Conservation (phyloP, 2,888 invertebrate species). For the Teinopalpus imperialis region DNA sequence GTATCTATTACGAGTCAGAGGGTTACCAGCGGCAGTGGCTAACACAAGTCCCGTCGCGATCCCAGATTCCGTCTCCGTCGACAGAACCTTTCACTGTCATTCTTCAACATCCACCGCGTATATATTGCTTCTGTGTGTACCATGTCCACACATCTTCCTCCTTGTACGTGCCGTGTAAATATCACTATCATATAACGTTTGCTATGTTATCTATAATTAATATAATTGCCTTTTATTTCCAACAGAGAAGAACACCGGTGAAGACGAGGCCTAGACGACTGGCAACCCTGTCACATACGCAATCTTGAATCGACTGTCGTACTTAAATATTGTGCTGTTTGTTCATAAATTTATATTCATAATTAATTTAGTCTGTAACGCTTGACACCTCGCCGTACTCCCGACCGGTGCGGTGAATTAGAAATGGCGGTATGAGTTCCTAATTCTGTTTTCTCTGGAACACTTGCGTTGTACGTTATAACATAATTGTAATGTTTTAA, state of each 20-base stretch:
- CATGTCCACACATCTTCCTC: too few relatives aligned
- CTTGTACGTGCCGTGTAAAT: too few relatives aligned
- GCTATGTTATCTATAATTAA: too few relatives aligned
- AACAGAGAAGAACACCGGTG: conserved; percentile 54
- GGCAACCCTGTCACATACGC: conserved; percentile 50
- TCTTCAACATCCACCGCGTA: too few relatives aligned
- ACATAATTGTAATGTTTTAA: conserved; percentile 8
- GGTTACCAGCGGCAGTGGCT: too few relatives aligned
- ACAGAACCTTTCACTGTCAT: too few relatives aligned
- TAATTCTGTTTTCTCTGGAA: conserved; percentile 32
- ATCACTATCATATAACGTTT: too few relatives aligned
- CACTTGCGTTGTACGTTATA: too few relatives aligned
- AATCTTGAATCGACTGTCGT: conserved; percentile 44
- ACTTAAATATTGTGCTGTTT: conserved; percentile 45
- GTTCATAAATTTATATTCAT: conserved; percentile 33
- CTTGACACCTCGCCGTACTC: conserved; percentile 42
- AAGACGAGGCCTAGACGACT: conserved; percentile 68
- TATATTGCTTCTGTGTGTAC: too few relatives aligned
- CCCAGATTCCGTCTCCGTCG: too few relatives aligned
- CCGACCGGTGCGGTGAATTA: conserved; percentile 53
- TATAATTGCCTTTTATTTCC: conserved; percentile 19
- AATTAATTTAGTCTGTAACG: conserved; percentile 24
- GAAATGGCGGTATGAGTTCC: conserved; percentile 46
- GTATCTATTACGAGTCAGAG: too few relatives aligned
- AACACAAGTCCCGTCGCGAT: too few relatives aligned